Conservation (phyloP, 2,888 invertebrate species). For the Timema cristinae region DNA sequence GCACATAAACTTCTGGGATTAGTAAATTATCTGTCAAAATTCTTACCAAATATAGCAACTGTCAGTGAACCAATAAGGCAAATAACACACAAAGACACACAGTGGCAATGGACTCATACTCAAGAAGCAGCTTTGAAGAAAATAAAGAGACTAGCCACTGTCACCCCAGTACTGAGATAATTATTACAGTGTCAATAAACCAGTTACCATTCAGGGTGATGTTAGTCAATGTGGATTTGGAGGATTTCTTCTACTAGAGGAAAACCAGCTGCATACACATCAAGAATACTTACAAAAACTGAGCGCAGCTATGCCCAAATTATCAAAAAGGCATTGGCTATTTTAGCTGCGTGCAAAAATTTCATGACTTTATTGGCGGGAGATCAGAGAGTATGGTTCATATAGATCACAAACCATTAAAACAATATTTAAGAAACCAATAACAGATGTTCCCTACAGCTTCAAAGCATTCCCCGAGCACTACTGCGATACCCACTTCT, state of each 20-base stretch:
- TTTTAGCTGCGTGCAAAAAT: background rate
- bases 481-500: background rate
- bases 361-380: background rate
- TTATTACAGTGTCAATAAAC: background rate
- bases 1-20: too few species aligned
- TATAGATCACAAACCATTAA: background rate
- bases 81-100: background rate
- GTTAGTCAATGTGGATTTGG: background rate
- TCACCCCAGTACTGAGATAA: background rate
- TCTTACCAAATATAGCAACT: background rate
- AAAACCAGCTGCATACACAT: background rate
- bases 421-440: slow-evolving; percentile 6
- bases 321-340: background rate
- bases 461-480: background rate
- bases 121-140: background rate
- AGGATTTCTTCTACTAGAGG: background rate
- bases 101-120: background rate
- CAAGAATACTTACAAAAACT: background rate
- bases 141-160: background rate
- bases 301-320: background rate
- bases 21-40: background rate
- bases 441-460: background rate
- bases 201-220: background rate
- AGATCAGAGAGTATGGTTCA: background rate
- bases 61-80: background rate